A percentile compares a stretch with the other conserved stretches of the same genome.
Evolutionary conservation across 2,888 invertebrate species (phyloP).

Genomic region (Unio delphinus): DNA sequence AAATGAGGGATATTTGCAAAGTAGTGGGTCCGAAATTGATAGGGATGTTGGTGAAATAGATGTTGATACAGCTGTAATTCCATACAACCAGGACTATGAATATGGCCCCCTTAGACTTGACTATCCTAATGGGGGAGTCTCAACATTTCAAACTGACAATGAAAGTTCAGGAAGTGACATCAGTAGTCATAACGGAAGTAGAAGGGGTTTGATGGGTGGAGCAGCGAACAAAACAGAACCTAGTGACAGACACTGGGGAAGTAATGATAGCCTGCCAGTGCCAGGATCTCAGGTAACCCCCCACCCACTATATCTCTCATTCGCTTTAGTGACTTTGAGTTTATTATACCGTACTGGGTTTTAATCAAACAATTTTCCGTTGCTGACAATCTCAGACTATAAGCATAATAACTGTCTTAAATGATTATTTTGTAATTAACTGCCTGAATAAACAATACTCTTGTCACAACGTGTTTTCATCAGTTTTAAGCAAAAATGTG

Average conservation of each 20-base stretch:
- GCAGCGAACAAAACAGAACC: constrained; percentile 25
- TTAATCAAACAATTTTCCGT: no score
- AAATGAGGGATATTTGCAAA: constrained; percentile 38
- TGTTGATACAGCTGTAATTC: constrained; percentile 50
- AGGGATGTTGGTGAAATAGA: constrained; percentile 46
- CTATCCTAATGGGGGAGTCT: constrained; percentile 27
- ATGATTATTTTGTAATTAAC: no score
- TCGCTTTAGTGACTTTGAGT: not conserved
- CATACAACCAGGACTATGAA: constrained; percentile 38
- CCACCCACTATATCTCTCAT: not conserved
- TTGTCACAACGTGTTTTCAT: no score
- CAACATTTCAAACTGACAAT: constrained; percentile 43
- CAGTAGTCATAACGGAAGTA: constrained; percentile 46
- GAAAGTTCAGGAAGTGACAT: constrained; percentile 45
- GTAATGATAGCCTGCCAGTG: constrained; percentile 39
- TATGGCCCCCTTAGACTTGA: constrained; percentile 7
- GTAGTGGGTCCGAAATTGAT: constrained; percentile 42
- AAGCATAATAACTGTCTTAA: no score
- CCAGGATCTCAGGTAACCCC: constrained; percentile 32
- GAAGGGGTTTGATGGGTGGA: constrained; percentile 38
- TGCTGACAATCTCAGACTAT: no score
- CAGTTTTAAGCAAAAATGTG: no score
- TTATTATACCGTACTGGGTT: no score
- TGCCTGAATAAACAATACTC: no score
- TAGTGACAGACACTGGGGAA: constrained; percentile 41